Evolutionary conservation across 2,888 invertebrate genomes (phyloP), one percentile per base, ranked within the genome.

Genomic region (Xanthorhoe spadicearia): DNA sequence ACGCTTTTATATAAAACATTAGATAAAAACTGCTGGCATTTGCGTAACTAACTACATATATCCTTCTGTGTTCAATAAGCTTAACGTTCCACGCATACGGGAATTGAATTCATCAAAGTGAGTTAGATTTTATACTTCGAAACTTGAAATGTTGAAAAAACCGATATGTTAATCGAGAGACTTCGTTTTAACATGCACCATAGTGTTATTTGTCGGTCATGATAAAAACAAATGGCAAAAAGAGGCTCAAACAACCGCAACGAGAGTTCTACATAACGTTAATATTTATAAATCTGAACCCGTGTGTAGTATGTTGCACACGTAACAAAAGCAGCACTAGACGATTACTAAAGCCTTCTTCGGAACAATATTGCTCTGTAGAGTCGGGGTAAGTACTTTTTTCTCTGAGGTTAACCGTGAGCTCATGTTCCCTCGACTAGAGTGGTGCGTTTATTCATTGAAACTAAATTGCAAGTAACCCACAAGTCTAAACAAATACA

Each of bases 301-400:
- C 6, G 15, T 19, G 54, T 54, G 53, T 48, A 60, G 48, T 43
- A 55, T 50, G 55, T 17, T 50, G 55, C 50, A 62, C 13, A 10
- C 10, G 19, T 43, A 43, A 50, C 35, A 55, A 56, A 43, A 53
- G 51, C 52, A 43, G 51, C 53, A 52, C 17, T 35, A 10, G 38
- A 28, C 50, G 23, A 56, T 62, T 56, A 62, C 50, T 50, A 17
- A n/a, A 62, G 50, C 49, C 62, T 62, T 61, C 55, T 50, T 48
- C 18, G 35, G 49, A 62, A 50, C 50, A 56, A 62, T 56, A 56
- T 50, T 50, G 55, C 55, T 56, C 56, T 15, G 48, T 35, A 54
- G 50, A 38, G 54, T 10, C n/a, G 1, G 15, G 5, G 38, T 19
- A 61, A 61, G 10, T 38, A 49, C 15, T 32, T 46, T 57, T 57